A percentile compares a stretch with the other conserved stretches of the same genome.
phyloP scores from a whole-genome alignment of 2,888 invertebrate species.

The Drosophila hawaiiensis region DNA sequence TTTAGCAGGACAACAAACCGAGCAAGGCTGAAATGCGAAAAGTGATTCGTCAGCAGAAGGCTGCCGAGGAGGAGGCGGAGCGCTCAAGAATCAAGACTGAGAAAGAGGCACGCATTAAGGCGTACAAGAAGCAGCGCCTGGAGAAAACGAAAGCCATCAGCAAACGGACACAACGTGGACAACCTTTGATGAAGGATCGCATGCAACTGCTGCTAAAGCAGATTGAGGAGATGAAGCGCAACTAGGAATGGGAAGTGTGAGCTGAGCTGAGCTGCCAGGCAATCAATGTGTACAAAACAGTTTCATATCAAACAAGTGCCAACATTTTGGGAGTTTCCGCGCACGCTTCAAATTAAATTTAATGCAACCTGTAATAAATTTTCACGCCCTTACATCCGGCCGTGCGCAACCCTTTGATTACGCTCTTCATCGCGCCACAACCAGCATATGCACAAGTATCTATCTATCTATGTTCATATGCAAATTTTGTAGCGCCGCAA shows the following conservation, averaged over 20 bases:
- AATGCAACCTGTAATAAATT: conserved; percentile 82
- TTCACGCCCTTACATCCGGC: conserved; percentile 68
- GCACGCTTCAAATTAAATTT: conserved; percentile 78
- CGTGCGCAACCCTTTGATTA: conserved; percentile 74
- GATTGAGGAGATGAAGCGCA: conserved; percentile 87
- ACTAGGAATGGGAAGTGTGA: conserved; percentile 17
- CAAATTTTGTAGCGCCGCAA: conserved; percentile 67
- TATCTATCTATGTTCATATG: conserved; percentile 52
- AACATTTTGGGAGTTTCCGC: conserved; percentile 54
- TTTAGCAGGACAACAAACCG: conserved; percentile 53
- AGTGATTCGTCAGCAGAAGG: conserved; percentile 62
- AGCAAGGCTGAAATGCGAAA: conserved; percentile 63
- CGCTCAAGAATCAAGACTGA: conserved; percentile 84
- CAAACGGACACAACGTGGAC: conserved; percentile 92
- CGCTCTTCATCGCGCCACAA: conserved; percentile 18
- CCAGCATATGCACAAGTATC: conserved; percentile 14
- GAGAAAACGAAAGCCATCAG: conserved; percentile 90
- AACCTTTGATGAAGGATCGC: conserved; percentile 93
- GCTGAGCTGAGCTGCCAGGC: conserved; percentile 14
- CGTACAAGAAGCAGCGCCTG: conserved; percentile 90
- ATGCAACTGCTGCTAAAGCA: conserved; percentile 92
- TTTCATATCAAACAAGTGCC: conserved; percentile 11
- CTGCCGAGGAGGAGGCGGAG: conserved; percentile 58
- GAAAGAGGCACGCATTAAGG: conserved; percentile 87
- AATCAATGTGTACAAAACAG: conserved; percentile 27